These are phyloP conservation scores for Xenotilapia caudafasciata DNA, from an alignment of 2,113 vertebrate genomes.

Conservation along the genomic window DNA sequence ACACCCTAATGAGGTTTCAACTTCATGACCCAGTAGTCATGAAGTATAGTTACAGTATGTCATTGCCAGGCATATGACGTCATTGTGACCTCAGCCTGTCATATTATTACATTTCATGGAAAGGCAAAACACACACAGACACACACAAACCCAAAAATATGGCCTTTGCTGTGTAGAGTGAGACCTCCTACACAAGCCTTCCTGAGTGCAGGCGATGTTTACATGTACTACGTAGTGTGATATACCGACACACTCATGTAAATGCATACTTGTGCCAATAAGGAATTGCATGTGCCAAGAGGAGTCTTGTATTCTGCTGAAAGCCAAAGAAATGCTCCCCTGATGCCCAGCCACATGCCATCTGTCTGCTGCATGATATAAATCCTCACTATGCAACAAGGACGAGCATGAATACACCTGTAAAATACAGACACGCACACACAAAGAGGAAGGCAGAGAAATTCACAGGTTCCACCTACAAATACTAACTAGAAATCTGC, in stretches of 20 bases:
- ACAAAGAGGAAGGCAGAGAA: background rate
- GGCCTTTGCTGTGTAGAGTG: background rate
- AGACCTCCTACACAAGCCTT: background rate
- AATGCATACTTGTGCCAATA: background rate
- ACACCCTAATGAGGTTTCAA: background rate
- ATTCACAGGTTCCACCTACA: background rate
- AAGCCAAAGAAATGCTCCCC: constrained; percentile 40
- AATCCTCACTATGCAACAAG: background rate
- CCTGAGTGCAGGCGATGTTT: background rate
- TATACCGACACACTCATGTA: background rate
- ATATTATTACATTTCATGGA: background rate
- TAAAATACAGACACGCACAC: background rate
- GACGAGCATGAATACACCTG: background rate
- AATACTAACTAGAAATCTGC: background rate
- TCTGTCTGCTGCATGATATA: constrained; percentile 41
- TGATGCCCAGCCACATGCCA: constrained; percentile 50
- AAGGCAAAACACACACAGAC: background rate
- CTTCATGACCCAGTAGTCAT: background rate
- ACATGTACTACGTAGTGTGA: background rate
- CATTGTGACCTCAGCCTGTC: constrained; percentile 7
- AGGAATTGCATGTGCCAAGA: background rate
- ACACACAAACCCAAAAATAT: background rate
- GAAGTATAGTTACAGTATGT: background rate
- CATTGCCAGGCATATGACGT: background rate
- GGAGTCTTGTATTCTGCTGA: constrained; percentile 3